Evolutionary conservation across 30 jellyfish, hydroid and myxozoan species (phyloP), one percentile per base, ranked within the genome.

Genomic region (Mastigias papua): DNA sequence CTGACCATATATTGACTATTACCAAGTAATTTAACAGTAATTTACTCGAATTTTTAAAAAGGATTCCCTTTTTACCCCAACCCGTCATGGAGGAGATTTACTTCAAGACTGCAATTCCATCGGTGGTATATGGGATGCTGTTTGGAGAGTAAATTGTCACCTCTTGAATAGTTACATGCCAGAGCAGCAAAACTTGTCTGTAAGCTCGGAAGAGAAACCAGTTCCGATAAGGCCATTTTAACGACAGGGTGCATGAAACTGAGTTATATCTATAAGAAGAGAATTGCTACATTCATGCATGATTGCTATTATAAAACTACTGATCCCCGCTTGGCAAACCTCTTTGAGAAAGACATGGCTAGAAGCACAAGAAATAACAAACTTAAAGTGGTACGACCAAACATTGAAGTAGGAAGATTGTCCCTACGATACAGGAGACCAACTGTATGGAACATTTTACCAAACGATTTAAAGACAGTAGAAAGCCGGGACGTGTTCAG

Each of bases 121-220:
- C n/a, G n/a, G n/a, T n/a, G n/a, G n/a, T n/a, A n/a, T n/a, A n/a
- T n/a, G n/a, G n/a, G n/a, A n/a, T n/a, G n/a, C n/a, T 76, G 35
- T 51, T 29, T 30, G 65, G 63, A 42, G 50, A 74, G 49, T 16
- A 42, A 23, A 20, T 23, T 74, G n/a, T 20, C 70, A 35, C 70
- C 48, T 5, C 72, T 74, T 8, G 86, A 74, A 48, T 21, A 48
- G 23, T 4, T 46, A 13, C 72, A 74, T 62, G 86, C 86, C 21
- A 42, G 72, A n/a, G 86, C 86, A 35, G 86, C 86, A 74, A 74
- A 46, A 48, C 3, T 74, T 35, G 50, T 74, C 19, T 48, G 71
- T 73, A 74, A 74, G 26, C 70, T 74, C 46, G 51, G 51, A 26
- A 74, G 72, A 48, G 71, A 46, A 20, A 74, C 64, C 10, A 35